Conservation (phyloP, 2,113 vertebrate species). For the Willisornis vidua region DNA sequence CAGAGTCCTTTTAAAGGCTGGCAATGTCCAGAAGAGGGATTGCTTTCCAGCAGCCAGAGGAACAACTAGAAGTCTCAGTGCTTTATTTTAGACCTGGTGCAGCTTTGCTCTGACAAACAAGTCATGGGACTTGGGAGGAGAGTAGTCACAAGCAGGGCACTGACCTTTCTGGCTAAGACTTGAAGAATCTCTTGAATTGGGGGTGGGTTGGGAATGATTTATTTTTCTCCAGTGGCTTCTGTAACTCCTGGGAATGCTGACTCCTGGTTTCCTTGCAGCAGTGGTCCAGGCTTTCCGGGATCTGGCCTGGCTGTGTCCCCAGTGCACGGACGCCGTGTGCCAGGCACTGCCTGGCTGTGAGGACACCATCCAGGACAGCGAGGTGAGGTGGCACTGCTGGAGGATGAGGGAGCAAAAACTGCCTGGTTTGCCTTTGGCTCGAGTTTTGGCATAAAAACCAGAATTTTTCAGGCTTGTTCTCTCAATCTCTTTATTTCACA, state of each 20-base stretch:
- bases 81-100: neutral
- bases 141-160: neutral
- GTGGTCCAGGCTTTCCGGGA: constrained; percentile 92
- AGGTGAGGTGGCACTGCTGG: constrained; percentile 73
- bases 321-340: constrained; percentile 85
- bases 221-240: neutral
- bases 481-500: rapidly evolving
- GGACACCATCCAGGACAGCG: constrained; percentile 86
- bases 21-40: neutral
- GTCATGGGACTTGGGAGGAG: neutral
- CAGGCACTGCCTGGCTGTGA: constrained; percentile 85
- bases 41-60: neutral
- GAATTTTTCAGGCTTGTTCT: neutral
- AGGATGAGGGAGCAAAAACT: neutral
- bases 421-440: neutral
- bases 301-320: constrained; percentile 93
- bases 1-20: constrained; percentile 9
- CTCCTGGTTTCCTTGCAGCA: constrained; percentile 64
- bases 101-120: neutral
- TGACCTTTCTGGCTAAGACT: neutral
- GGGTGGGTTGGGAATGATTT: rapidly evolving
- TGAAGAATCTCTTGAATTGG: neutral
- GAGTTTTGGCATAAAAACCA: neutral
- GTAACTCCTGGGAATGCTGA: neutral
- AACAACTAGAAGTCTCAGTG: neutral